Base-by-base conservation (phyloP, 2,113 vertebrate species). In the Periophthalmodon schlosseri region DNA sequence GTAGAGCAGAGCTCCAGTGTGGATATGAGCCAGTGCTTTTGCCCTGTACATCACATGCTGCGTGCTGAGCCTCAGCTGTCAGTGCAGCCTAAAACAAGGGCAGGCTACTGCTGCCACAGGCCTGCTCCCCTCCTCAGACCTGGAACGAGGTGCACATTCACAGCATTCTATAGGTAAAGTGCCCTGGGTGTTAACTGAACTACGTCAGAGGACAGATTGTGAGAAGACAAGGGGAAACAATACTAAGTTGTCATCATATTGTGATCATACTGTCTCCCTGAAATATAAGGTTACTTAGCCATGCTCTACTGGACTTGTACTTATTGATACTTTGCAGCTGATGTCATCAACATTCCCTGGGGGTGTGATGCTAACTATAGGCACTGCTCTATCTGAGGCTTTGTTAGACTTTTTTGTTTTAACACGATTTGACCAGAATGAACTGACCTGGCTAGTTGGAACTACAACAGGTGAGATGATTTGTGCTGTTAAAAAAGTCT, bases 51-150 rank as follows among this genome's bases (percentile, higher is more conserved):
- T 46, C 58, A 86, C 87, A 76, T 73, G 39, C 79, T 82, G 81
- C 81, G 82, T 77, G 64, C 50, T 64, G 71, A 1, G 72, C 79
- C 70, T 88, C 91, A 93, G 92, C 93, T 94, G 92, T 93, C 76
- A 82, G 81, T 73, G 75, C 60, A 24, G 72, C 69, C 78, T 76
- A 47, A 71, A 70, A 69, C 50, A 58, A 75, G 72, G 50, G 72
- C 57, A n/a, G 50, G 77, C 57, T 78, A 74, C 71, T 77, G 56
- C 70, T 67, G 68, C 79, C 52, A 82, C 54, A 58, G 36, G 65
- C 8, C 13, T 36, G 34, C 61, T 70, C 65, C 77, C 73, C 72
- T 73, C 73, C 68, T 73, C 79, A 77, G 77, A 79, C 77, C 73
- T 74, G 68, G 57, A 64, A 76, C 73, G 65, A 69, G 74, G 77